These are phyloP conservation scores for Pachyramphus minor DNA, from an alignment of 2,113 vertebrate species.

Conservation along the genomic window DNA sequence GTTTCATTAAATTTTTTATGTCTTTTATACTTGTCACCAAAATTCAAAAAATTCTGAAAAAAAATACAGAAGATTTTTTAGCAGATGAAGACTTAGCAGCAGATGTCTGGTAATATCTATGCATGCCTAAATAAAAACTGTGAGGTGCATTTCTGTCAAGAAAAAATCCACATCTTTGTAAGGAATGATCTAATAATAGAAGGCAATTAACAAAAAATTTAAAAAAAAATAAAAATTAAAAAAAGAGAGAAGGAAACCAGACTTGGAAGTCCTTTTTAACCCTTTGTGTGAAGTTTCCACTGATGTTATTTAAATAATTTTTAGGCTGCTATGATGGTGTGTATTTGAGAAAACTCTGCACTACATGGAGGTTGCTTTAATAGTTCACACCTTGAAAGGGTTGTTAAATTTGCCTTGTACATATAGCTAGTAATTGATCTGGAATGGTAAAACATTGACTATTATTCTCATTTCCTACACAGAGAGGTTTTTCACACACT, in stretches of 20 bases:
- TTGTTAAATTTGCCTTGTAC: neutral
- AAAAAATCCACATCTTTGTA: neutral
- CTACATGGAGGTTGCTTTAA: neutral
- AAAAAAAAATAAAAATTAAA: neutral
- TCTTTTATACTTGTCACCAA: neutral
- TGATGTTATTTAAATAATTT: neutral
- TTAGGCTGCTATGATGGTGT: neutral
- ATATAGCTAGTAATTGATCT: neutral
- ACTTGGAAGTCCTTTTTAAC: neutral
- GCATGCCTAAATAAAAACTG: neutral
- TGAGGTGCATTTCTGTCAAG: neutral
- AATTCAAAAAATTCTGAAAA: neutral
- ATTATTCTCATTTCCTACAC: neutral
- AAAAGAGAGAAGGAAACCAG: neutral
- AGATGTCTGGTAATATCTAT: neutral
- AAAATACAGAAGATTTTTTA: neutral
- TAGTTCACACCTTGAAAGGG: neutral
- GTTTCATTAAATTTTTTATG: neutral
- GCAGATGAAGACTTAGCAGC: neutral
- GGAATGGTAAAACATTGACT: neutral
- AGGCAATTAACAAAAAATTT: neutral
- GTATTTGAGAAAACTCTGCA: neutral
- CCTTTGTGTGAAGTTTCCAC: neutral
- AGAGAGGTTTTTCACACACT: neutral
- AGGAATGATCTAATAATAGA: neutral